phyloP scores from a whole-genome alignment of 2,888 invertebrate genomes.

The Bedellia somnulentella region DNA sequence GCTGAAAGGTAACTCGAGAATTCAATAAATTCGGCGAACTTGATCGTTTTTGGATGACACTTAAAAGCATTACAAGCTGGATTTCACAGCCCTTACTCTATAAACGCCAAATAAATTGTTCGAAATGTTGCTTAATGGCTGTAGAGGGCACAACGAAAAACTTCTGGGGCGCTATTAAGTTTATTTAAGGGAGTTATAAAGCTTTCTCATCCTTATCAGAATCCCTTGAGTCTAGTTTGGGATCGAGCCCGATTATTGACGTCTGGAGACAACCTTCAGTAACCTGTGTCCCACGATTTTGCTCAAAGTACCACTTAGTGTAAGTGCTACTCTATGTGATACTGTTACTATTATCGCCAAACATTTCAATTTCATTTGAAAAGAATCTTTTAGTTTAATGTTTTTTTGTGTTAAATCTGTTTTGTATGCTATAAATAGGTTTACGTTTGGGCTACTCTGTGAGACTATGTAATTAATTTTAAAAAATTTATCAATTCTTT shows the following conservation, averaged over 20 bases:
- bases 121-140: constrained; percentile 44
- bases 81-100: constrained; percentile 38
- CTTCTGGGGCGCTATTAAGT: constrained; percentile 50
- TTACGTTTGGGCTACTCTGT: no score
- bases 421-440: no score
- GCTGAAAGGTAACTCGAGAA: constrained; percentile 3
- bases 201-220: constrained; percentile 50
- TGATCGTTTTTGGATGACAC: constrained; percentile 38
- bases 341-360: no score
- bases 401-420: no score
- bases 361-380: no score
- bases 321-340: no score
- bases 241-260: constrained; percentile 35
- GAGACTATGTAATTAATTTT: no score
- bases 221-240: constrained; percentile 34
- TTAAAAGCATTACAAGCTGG: constrained; percentile 29
- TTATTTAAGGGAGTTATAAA: constrained; percentile 58
- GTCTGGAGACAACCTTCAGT: constrained; percentile 18
- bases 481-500: no score
- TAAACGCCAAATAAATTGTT: constrained; percentile 51
- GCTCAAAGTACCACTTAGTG: no score
- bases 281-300: constrained; percentile 2
- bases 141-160: constrained; percentile 50
- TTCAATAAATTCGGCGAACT: constrained; percentile 15
- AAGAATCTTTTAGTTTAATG: no score